These are phyloP conservation scores for Drosophila bocqueti DNA, from an alignment of 1,140 invertebrate species.

Conservation along the genomic window DNA sequence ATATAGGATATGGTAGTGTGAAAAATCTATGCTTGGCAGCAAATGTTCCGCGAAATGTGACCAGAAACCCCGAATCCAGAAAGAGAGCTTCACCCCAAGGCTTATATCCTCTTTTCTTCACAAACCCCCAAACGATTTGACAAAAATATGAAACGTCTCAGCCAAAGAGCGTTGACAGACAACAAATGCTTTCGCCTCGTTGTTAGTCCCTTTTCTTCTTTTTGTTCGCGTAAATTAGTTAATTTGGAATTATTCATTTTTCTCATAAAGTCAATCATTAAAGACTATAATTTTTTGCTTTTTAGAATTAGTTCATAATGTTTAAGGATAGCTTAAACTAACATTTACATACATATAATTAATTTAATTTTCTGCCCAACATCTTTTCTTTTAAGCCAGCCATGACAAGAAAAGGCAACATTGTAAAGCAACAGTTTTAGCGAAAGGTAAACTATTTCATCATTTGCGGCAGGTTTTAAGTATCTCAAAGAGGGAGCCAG, in stretches of 20 bases:
- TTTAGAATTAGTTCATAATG: neutral
- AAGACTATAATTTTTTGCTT: neutral
- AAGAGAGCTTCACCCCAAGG: constrained; percentile 5
- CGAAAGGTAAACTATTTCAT: constrained; percentile 13
- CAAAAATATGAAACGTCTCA: constrained; percentile 37
- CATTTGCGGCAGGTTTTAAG: constrained; percentile 37
- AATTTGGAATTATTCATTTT: constrained; percentile 31
- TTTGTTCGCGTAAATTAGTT: constrained; percentile 45
- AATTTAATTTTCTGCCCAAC: neutral
- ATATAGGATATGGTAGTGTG: constrained; percentile 59
- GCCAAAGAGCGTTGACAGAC: constrained; percentile 64
- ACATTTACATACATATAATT: neutral
- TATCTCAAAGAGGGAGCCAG: constrained; percentile 32
- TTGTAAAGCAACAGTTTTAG: neutral
- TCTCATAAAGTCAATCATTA: constrained; percentile 6
- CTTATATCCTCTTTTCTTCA: constrained; percentile 1
- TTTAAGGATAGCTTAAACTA: neutral
- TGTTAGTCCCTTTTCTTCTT: constrained; percentile 29
- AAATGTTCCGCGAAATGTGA: constrained; percentile 76
- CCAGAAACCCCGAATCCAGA: constrained; percentile 25
- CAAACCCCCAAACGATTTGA: constrained; percentile 6
- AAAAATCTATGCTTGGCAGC: constrained; percentile 75
- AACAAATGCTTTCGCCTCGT: constrained; percentile 45
- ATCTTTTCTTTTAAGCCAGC: neutral
- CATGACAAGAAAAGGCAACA: neutral